Conservation (phyloP, 2,797 vertebrate genomes). For the Oreochromis grahami region DNA sequence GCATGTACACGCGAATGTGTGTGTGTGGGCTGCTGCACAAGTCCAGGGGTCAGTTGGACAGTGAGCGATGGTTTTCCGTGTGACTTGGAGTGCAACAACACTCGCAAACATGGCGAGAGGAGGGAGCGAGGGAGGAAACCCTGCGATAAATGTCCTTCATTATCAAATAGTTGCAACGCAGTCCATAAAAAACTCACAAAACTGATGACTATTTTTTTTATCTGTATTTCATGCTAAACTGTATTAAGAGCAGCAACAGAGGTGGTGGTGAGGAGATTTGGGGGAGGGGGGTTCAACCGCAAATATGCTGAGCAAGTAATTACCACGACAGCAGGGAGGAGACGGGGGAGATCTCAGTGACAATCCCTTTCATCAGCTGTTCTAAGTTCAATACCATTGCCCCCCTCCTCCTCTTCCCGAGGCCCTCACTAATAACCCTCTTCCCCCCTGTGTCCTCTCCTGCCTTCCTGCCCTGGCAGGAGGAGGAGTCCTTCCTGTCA, state of each 20-base stretch:
- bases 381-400: constrained; percentile 68
- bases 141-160: background rate
- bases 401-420: background rate
- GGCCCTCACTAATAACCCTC: constrained; percentile 50
- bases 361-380: constrained; percentile 72
- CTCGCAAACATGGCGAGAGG: background rate
- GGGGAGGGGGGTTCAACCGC: background rate
- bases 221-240: background rate
- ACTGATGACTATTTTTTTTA: background rate
- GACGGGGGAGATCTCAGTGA: constrained; percentile 47
- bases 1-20: constrained; percentile 25
- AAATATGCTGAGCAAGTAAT: constrained; percentile 62
- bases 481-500: constrained; percentile 76
- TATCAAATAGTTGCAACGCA: background rate
- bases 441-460: constrained; percentile 51
- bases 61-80: constrained; percentile 14
- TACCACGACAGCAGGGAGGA: constrained; percentile 54
- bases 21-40: constrained; percentile 19
- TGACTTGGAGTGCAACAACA: constrained; percentile 1
- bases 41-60: constrained; percentile 7
- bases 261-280: background rate
- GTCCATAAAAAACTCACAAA: background rate
- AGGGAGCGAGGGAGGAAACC: background rate
- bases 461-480: constrained; percentile 68
- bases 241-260: background rate